Conservation (phyloP, 2,113 vertebrate species). For the Phoxinus phoxinus region DNA sequence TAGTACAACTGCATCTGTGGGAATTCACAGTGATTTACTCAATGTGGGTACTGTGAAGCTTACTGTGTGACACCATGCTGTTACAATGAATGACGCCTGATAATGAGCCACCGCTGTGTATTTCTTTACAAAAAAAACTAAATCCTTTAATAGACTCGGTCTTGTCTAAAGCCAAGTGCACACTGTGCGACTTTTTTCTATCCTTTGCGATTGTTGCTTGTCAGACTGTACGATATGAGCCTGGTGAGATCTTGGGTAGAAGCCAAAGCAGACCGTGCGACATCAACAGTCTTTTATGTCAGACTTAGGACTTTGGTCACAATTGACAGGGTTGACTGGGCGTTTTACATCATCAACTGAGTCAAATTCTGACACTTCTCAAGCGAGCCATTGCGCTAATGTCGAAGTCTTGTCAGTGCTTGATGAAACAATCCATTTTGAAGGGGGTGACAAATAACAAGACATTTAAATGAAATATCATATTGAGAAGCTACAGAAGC, state of each 20-base stretch:
- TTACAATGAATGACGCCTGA: slow-evolving; percentile 24
- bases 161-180: slow-evolving; percentile 21
- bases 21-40: slow-evolving; percentile 40
- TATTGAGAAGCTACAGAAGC: not conserved
- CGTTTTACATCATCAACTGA: not conserved
- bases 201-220: not conserved
- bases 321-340: not conserved
- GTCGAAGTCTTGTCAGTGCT: slow-evolving; percentile 4
- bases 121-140: not conserved
- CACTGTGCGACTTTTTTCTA: not conserved
- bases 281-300: not conserved
- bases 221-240: not conserved
- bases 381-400: slow-evolving; percentile 1
- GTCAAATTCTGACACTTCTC: not conserved
- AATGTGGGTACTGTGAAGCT: slow-evolving; percentile 30
- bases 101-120: slow-evolving; percentile 7
- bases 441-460: not conserved
- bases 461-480: not conserved
- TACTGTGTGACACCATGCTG: slow-evolving; percentile 1
- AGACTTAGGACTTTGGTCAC: not conserved
- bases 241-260: not conserved
- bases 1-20: slow-evolving; percentile 32
- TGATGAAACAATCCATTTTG: not conserved
- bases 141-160: slow-evolving; percentile 12
- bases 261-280: slow-evolving; percentile 5